These are phyloP conservation scores for Listronotus bonariensis DNA, from an alignment of 1,140 invertebrate species.

Conservation along the genomic window DNA sequence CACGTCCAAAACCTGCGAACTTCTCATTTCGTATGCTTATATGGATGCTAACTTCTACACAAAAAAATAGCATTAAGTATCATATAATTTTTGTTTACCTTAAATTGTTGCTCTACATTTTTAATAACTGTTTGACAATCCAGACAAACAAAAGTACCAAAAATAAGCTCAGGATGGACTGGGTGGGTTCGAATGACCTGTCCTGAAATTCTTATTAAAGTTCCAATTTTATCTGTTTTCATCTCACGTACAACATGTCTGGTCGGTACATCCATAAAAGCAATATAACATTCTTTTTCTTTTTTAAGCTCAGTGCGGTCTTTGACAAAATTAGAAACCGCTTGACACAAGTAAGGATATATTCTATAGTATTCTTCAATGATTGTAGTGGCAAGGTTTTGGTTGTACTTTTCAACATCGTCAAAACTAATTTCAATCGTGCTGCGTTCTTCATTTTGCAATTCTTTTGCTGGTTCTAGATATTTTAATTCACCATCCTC, in stretches of 20 bases:
- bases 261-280: constrained; percentile 90
- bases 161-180: constrained; percentile 92
- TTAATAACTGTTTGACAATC: constrained; percentile 95
- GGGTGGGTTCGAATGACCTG: constrained; percentile 99
- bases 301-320: constrained; percentile 77
- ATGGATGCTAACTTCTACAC: no score
- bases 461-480: constrained; percentile 78
- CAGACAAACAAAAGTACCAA: constrained; percentile 86
- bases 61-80: no score
- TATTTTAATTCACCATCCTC: constrained; percentile 90
- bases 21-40: no score
- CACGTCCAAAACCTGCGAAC: no score
- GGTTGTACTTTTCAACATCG: constrained; percentile 95
- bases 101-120: constrained; percentile 98
- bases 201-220: constrained; percentile 92
- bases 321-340: constrained; percentile 88
- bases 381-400: constrained; percentile 89
- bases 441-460: constrained; percentile 86
- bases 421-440: constrained; percentile 94
- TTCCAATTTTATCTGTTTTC: constrained; percentile 91
- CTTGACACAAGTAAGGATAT: constrained; percentile 92
- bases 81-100: constrained; percentile 62
- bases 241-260: constrained; percentile 91
- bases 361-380: constrained; percentile 97
- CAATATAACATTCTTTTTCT: constrained; percentile 94